These are phyloP conservation scores for Spodoptera litura DNA, from an alignment of 1,140 invertebrate species.

Conservation along the genomic window DNA sequence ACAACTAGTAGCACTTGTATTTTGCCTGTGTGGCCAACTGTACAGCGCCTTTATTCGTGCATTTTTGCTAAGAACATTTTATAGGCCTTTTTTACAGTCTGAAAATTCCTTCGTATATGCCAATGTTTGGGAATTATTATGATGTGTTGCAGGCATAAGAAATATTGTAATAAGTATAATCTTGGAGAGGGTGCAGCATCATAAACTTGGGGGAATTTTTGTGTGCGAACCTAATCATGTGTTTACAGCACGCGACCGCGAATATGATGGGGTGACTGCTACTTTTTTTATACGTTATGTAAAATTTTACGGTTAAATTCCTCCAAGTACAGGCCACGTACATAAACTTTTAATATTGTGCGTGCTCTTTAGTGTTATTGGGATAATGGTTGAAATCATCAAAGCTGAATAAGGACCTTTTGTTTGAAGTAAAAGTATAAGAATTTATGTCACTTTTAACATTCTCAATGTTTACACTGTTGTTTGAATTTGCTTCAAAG, in stretches of 20 bases:
- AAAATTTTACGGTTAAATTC: conserved; percentile 1
- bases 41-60: neutral
- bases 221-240: conserved; percentile 27
- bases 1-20: too few species aligned
- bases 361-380: too few species aligned
- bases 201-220: conserved; percentile 8
- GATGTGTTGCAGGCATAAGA: neutral
- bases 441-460: too few species aligned
- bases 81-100: neutral
- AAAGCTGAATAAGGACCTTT: too few species aligned
- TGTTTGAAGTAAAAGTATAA: too few species aligned
- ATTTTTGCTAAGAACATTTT: conserved; percentile 8
- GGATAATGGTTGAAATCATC: too few species aligned
- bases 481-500: too few species aligned
- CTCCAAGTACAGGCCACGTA: neutral
- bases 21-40: neutral
- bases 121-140: neutral
- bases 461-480: too few species aligned
- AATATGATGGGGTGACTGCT: conserved; percentile 7
- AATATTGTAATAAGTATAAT: conserved; percentile 25
- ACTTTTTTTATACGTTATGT: conserved; percentile 13
- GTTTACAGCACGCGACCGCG: conserved; percentile 18
- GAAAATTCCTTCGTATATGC: neutral
- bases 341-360: neutral
- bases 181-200: neutral